Base-by-base conservation (phyloP, 2,113 vertebrate genomes). In the Vombatus ursinus region DNA sequence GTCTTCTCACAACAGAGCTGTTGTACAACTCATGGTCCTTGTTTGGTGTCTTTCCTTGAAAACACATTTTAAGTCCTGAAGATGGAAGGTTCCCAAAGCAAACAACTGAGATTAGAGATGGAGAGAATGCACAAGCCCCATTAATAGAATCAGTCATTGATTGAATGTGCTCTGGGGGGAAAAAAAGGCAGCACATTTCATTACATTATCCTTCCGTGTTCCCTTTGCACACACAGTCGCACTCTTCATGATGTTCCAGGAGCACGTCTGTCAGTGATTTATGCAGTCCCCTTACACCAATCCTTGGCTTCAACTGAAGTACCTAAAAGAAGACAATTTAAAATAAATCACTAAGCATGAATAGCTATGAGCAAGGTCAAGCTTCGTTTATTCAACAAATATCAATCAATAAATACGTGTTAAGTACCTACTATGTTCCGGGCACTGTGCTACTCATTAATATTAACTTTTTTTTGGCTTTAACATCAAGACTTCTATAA, bases 171-270 rank as follows among this genome's bases (percentile, higher is more conserved):
- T 97, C 97, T 93, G 96, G 97, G 19, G 37, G 47, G 98, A 98
- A 37, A 25, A 28, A 94, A 98, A 95, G 94, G 94, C 53, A 94
- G 94, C 93, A 51, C 47, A 49, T 50, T 84, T 92, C 22, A 92
- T 94, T 52, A 54, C 0, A 1, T 96, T 99, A 99, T 98, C 99
- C 99, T 98, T 99, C 99, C 6, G 97, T 97, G 98, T 98, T 99
- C 92, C 99, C 99, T 98, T 99, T 99, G 98, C 99, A 99, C 96
- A 99, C 98, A 97, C 99, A 99, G 98, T 99, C 98, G 96, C 99
- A 99, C 97, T 99, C 99, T 96, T 99, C 99, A 0, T 99, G 99
- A 97, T 99, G 99, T 97, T 99, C 99, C 99, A 99, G 97, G 92
- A 99, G 97, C 94, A 99, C 99, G 25, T 99, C 99, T 1, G 99